Base-by-base conservation (phyloP, 1,140 invertebrate genomes). In the Hyposmocoma kahamanoa region DNA sequence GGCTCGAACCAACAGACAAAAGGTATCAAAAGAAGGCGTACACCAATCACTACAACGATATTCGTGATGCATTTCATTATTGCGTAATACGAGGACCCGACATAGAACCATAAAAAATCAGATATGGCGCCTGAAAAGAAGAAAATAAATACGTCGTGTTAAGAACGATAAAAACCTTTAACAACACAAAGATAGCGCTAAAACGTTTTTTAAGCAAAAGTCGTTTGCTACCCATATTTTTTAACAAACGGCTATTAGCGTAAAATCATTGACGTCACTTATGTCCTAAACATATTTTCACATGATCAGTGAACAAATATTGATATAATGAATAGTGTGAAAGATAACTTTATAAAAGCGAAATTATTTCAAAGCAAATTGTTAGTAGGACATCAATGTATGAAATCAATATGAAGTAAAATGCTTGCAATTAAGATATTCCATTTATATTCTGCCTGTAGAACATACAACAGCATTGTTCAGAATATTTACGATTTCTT, bases 11-110 rank as follows among this genome's bases (percentile, higher is more conserved):
- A 62, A 64, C 56, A 62, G 62, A 66, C 66, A 66, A 67, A 62
- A 66, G 55, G 64, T 68, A 68, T 67, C 56, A 68, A 70, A 68
- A 72, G 59, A 62, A 55, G 66, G 66, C 69, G 63, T 69, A 51
- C 60, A 56, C 42, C 58, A 58, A 64, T 68, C 61, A 64, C 57
- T 64, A 68, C 67, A 72, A 49, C 44, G 57, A 55, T 56, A 56
- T 43, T 43, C 49, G 47, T 53, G 47, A 59, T 63, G 65, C 57
- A 66, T 65, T 54, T 55, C 46, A 57, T 64, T 56, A 61, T 60
- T 67, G 57, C 56, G 53, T 67, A 65, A 67, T 43, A 51, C 53
- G 50, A 58, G 48, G 42, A 47, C 32, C 39, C 20, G 47, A 41
- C 54, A 59, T 28, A 62, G 62, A 59, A 18, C 28, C 21, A 43